phyloP scores from a whole-genome alignment of 1,140 invertebrate species.

The Hyposmocoma kahamanoa region DNA sequence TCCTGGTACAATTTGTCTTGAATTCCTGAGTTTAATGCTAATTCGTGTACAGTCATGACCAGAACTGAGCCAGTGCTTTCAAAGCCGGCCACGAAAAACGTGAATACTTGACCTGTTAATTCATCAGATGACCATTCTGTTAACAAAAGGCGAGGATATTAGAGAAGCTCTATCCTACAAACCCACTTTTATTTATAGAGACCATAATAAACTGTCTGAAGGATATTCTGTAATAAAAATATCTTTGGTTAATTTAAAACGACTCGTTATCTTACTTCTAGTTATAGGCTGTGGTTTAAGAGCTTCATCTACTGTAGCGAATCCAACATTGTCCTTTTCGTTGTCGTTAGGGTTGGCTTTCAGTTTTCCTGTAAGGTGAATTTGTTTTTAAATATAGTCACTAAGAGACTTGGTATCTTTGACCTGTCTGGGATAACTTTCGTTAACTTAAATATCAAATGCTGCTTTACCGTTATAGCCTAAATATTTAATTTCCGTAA shows the following conservation, averaged over 20 bases:
- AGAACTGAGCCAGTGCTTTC: conserved; percentile 58
- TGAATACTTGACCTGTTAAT: conserved; percentile 62
- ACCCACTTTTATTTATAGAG: no score
- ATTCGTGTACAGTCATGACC: conserved; percentile 53
- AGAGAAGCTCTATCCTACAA: no score
- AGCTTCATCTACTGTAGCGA: conserved; percentile 11
- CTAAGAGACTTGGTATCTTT: no score
- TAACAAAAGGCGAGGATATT: no score
- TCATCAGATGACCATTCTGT: conserved; percentile 55
- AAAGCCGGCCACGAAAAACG: conserved; percentile 73
- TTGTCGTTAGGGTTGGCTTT: neutral
- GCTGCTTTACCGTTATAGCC: no score
- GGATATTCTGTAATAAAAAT: no score
- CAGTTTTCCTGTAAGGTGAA: conserved; percentile 10
- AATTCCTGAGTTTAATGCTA: conserved; percentile 74
- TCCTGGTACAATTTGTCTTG: conserved; percentile 76
- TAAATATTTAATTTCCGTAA: no score
- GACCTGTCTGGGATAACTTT: no score
- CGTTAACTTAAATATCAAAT: no score
- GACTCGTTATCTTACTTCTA: conserved; percentile 12
- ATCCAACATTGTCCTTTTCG: conserved; percentile 9
- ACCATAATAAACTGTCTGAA: no score
- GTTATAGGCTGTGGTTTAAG: conserved; percentile 1
- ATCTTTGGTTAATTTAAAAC: no score
- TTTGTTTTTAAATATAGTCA: no score